phyloP scores from a whole-genome alignment of 2,113 vertebrate genomes.

The Gasterosteus aculeatus region DNA sequence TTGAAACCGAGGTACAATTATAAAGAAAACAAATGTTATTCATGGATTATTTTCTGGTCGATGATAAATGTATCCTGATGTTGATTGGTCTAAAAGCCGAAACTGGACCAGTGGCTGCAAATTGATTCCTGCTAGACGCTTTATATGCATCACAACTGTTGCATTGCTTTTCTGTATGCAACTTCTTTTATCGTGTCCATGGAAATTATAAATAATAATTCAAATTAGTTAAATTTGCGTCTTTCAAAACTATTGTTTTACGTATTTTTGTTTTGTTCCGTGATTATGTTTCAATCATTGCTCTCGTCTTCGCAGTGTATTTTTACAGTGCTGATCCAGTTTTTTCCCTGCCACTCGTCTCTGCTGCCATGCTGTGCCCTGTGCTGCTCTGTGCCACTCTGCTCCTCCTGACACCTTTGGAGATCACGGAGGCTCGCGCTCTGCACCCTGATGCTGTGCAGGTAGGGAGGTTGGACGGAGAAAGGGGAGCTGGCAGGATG shows the following conservation, averaged over 20 bases:
- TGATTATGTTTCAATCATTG: neutral
- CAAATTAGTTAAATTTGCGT: neutral
- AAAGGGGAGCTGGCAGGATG: neutral
- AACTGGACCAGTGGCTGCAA: neutral
- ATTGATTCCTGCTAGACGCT: neutral
- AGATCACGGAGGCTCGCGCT: conserved; percentile 73
- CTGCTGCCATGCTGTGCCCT: conserved; percentile 77
- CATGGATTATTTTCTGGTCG: neutral
- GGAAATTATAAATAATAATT: too few species aligned
- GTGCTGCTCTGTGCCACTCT: conserved; percentile 75
- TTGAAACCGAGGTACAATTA: neutral
- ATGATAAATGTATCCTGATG: neutral
- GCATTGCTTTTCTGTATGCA: neutral
- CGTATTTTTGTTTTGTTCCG: neutral
- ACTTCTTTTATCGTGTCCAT: neutral
- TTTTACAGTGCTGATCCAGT: conserved; percentile 22
- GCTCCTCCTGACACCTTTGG: conserved; percentile 76
- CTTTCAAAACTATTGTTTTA: neutral
- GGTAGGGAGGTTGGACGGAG: conserved; percentile 53
- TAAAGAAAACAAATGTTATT: neutral
- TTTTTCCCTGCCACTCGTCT: conserved; percentile 9
- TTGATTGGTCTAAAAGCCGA: neutral
- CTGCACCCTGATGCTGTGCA: conserved; percentile 79
- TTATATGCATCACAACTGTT: neutral
- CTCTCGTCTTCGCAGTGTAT: conserved; percentile 16